Conservation (phyloP, 2,888 invertebrate genomes). For the Leptopterna dolabrata region DNA sequence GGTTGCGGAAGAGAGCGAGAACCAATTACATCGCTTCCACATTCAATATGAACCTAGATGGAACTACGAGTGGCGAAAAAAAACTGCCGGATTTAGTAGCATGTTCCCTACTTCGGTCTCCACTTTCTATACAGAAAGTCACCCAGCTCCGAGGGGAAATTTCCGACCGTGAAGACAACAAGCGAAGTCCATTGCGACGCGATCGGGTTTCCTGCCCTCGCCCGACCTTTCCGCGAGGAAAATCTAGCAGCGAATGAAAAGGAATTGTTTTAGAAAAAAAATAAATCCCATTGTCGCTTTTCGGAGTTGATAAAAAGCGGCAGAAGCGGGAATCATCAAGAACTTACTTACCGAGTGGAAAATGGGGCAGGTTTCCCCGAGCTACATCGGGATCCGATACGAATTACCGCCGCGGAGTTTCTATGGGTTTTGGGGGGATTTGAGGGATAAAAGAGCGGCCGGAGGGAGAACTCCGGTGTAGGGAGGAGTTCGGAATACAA, state of each 20-base stretch:
- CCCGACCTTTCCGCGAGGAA: not conserved
- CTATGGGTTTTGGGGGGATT: not conserved
- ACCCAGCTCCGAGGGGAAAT: not conserved
- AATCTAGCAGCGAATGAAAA: not conserved
- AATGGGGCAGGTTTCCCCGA: not conserved
- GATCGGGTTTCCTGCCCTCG: not conserved
- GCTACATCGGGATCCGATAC: not conserved
- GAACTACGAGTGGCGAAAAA: not conserved
- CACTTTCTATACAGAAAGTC: not conserved
- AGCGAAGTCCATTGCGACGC: slow-evolving; percentile 35
- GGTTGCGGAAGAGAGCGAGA: not conserved
- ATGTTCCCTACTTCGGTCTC: not conserved
- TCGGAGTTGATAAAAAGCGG: not conserved
- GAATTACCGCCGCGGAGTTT: not conserved
- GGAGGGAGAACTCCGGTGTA: not conserved
- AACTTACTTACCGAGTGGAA: not conserved
- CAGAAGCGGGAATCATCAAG: not conserved
- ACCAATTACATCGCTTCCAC: not conserved
- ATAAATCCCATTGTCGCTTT: not conserved
- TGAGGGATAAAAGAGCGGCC: not conserved
- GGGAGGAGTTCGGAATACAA: not conserved
- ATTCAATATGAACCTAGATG: not conserved
- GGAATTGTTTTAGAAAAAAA: not conserved
- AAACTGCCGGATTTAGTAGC: not conserved
- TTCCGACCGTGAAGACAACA: slow-evolving; percentile 37